Percentiles rank a stretch among this genome's conserved stretches.
Evolutionary conservation across 2,888 invertebrate genomes (phyloP).

Genomic region (Polydrusus pterygomalis): DNA sequence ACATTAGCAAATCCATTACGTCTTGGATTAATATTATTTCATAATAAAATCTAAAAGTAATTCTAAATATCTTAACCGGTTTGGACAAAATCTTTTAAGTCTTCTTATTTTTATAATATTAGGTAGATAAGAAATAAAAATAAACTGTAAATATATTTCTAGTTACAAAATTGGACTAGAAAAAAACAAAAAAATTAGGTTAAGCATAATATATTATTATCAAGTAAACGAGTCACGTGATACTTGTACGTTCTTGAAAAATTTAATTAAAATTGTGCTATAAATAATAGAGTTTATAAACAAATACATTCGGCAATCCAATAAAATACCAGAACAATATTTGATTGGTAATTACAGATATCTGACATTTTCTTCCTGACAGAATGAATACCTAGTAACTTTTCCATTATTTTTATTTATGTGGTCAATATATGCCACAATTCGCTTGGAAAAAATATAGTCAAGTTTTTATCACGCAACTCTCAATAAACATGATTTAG

Average conservation of each 20-base stretch:
- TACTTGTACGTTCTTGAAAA: no score
- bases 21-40: not conserved
- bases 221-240: not conserved
- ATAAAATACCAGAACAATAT: no score
- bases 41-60: no score
- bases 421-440: no score
- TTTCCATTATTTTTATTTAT: no score
- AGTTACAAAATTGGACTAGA: slow-evolving; percentile 38
- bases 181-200: slow-evolving; percentile 1
- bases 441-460: no score
- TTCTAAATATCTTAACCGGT: not conserved
- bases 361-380: no score
- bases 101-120: slow-evolving; percentile 23
- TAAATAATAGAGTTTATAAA: no score
- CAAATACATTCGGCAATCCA: no score
- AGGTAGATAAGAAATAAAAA: slow-evolving; percentile 1
- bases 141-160: slow-evolving; percentile 28
- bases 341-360: no score
- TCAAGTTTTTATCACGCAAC: not conserved
- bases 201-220: not conserved
- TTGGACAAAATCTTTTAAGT: slow-evolving; percentile 1
- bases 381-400: no score
- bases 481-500: not conserved
- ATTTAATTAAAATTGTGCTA: no score
- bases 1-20: not conserved